Base-by-base conservation (phyloP, 1,140 invertebrate genomes). In the Spodoptera litura region DNA sequence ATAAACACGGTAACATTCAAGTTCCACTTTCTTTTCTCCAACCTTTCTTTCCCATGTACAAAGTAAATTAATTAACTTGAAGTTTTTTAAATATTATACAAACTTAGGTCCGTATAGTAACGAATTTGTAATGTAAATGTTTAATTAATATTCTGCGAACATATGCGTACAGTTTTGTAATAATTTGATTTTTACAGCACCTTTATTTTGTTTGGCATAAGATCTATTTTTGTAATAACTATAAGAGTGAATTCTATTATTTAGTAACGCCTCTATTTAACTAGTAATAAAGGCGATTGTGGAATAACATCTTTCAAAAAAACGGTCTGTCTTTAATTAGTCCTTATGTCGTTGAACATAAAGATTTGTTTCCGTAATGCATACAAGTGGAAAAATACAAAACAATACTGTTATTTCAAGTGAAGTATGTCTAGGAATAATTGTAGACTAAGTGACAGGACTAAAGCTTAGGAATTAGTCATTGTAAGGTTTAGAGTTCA, bases 101-200 rank as follows among this genome's bases (percentile, higher is more conserved):
- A n/a, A 59, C 53, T 13, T 61, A 53, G 53, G 59, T 77, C 52
- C 66, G 53, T 51, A 66, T 66, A n/a, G 62, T 49, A 51, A 61
- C 44, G 12, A 44, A 55, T 35, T 59, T 59, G 31, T 59, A 49
- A 78, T 78, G 52, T 53, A 4, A 77, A 58, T 78, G 52, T 58
- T 70, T 59, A 20, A 31, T 52, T 53, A 70, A 53, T 25, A 70
- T 70, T 51, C 66, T 53, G n/a, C 49, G 38, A 12, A 25, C 66
- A 70, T 51, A 31, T 49, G 8, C 27, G 15, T 25, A 55, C 12
- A n/a, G 52, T 55, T 13, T 53, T 53, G 3, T 53, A 53, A 9
- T 1, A 10, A 11, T 13, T 53, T 53, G 10, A 11, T 53, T 10
- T 38, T 38, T 5, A 2, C 5, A 44, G 38, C 5, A 10, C 6